Percentiles rank a stretch among this genome's conserved stretches.
Evolutionary conservation across 2,113 vertebrate genomes (phyloP).

Genomic region (Capricornis sumatraensis): DNA sequence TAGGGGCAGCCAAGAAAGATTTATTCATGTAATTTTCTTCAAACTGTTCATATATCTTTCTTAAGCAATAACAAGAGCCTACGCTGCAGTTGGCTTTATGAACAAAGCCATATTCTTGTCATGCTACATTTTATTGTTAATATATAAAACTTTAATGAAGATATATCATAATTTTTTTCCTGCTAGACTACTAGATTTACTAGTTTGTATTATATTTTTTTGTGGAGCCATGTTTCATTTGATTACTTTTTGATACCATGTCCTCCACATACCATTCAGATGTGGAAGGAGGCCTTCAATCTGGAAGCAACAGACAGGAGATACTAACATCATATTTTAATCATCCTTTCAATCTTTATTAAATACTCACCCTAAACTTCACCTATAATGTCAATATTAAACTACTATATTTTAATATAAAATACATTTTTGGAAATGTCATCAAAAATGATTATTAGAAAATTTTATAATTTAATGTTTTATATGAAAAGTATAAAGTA

Average conservation of each 20-base stretch:
- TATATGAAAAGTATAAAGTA: background rate
- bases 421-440: background rate
- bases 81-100: slow-evolving; percentile 49
- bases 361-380: background rate
- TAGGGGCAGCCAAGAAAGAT: slow-evolving; percentile 54
- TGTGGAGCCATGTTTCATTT: background rate
- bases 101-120: slow-evolving; percentile 66
- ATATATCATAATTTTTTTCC: slow-evolving; percentile 35
- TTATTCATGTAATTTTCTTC: slow-evolving; percentile 69
- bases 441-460: background rate
- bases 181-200: slow-evolving; percentile 9
- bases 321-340: background rate
- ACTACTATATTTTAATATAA: background rate
- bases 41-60: slow-evolving; percentile 66
- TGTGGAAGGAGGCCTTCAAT: background rate
- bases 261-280: background rate
- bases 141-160: slow-evolving; percentile 70
- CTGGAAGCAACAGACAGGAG: background rate
- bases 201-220: slow-evolving; percentile 32
- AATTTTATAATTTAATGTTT: background rate
- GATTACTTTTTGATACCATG: slow-evolving; percentile 5
- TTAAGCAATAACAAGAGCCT: slow-evolving; percentile 53
- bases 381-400: background rate
- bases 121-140: slow-evolving; percentile 62
- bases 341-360: background rate